Percentiles rank a stretch among this genome's conserved stretches.
These are phyloP conservation scores for Lerista edwardsae DNA, from an alignment of 2,797 vertebrate genomes.

Conservation along the genomic window DNA sequence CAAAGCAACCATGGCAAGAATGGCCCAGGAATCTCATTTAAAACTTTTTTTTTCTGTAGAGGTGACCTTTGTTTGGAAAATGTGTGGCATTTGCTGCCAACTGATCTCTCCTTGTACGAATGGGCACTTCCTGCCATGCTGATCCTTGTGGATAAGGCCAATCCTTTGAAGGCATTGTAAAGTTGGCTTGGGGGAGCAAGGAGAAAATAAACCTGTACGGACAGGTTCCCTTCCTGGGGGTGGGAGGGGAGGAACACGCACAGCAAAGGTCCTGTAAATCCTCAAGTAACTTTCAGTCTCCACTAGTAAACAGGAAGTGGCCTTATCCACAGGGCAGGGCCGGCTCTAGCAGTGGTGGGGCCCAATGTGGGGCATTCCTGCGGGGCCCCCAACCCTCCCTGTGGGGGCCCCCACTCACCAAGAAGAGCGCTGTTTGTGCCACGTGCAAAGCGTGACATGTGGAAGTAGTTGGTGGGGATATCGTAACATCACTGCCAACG, in stretches of 20 bases:
- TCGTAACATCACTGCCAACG: too few relatives aligned
- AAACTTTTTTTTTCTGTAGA: neutral
- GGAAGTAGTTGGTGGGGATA: too few relatives aligned
- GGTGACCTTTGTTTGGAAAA: conserved; percentile 4
- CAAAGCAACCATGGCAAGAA: neutral
- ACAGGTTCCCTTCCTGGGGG: neutral
- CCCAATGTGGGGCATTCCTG: too few relatives aligned
- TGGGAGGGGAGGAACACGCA: too few relatives aligned
- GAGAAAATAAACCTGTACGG: too few relatives aligned
- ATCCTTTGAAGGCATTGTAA: neutral
- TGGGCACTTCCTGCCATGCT: neutral
- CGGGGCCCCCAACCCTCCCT: too few relatives aligned
- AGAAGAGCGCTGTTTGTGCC: too few relatives aligned
- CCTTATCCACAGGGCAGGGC: too few relatives aligned
- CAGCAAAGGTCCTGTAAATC: neutral
- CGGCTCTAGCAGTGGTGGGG: too few relatives aligned
- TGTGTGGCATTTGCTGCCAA: neutral
- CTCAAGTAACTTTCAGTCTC: neutral
- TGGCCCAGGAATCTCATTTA: neutral
- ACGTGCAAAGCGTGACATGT: too few relatives aligned
- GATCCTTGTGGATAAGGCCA: neutral
- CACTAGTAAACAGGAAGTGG: too few relatives aligned
- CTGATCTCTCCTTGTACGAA: neutral
- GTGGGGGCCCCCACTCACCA: too few relatives aligned
- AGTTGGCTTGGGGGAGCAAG: neutral